These are phyloP conservation scores for Eudemis profundana DNA, from an alignment of 2,888 invertebrate genomes.

Conservation along the genomic window DNA sequence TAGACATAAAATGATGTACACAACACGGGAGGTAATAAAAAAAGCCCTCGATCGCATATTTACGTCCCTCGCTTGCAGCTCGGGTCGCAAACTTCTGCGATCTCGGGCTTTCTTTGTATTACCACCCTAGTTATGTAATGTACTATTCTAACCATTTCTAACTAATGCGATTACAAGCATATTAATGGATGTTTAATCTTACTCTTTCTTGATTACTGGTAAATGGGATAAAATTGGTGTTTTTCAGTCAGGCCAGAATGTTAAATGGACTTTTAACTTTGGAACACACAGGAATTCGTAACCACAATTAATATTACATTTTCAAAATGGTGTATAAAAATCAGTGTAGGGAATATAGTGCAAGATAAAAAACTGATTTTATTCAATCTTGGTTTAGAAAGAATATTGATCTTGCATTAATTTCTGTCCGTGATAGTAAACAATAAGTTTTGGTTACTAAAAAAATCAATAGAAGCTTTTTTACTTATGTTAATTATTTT, in stretches of 20 bases:
- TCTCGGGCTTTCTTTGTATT: too few relatives aligned
- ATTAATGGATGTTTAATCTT: neutral
- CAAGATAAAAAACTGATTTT: conserved; percentile 9
- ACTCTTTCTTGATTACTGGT: neutral
- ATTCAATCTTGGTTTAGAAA: neutral
- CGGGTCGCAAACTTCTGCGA: too few relatives aligned
- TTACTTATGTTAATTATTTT: neutral
- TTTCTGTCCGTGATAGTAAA: conserved; percentile 1
- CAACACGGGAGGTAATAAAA: too few relatives aligned
- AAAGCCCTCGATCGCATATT: too few relatives aligned
- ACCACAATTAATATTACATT: conserved; percentile 19
- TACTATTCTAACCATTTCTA: too few relatives aligned
- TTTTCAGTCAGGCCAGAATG: conserved; percentile 28
- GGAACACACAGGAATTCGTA: conserved; percentile 33
- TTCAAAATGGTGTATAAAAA: conserved; percentile 12
- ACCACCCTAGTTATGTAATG: too few relatives aligned
- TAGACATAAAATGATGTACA: too few relatives aligned
- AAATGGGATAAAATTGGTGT: neutral
- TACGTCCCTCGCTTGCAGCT: too few relatives aligned
- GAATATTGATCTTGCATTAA: conserved; percentile 13
- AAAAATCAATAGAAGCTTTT: neutral
- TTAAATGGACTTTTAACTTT: conserved; percentile 23
- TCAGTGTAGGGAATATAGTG: conserved; percentile 34
- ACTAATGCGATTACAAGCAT: neutral
- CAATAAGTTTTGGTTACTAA: neutral